These are phyloP conservation scores for Porites lutea DNA, from an alignment of 64 coral and sea anemone species.

Conservation along the genomic window DNA sequence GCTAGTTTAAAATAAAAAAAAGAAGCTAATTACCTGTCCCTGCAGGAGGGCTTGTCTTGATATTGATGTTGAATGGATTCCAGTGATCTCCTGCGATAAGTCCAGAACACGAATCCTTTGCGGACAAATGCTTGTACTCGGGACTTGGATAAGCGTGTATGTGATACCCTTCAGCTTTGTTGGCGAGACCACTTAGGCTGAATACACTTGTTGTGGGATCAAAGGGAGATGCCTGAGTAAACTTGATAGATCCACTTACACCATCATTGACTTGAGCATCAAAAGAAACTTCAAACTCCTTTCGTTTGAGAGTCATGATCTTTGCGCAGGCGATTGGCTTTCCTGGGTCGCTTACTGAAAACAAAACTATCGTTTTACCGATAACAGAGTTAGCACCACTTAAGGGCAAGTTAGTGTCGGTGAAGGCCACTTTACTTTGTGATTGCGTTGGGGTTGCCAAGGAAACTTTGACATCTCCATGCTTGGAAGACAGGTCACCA, in stretches of 20 bases:
- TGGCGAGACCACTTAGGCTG: constrained; percentile 45
- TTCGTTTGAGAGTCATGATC: constrained; percentile 42
- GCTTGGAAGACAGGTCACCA: constrained; percentile 71
- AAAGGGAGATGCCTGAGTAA: constrained; percentile 85
- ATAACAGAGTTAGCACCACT: constrained; percentile 39
- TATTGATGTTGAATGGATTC: constrained; percentile 79
- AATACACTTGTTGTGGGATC: constrained; percentile 59
- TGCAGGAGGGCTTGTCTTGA: constrained; percentile 65
- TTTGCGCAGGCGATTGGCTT: constrained; percentile 79
- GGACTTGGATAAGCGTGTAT: constrained; percentile 84
- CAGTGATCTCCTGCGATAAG: constrained; percentile 70
- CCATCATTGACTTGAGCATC: constrained; percentile 38
- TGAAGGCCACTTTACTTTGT: constrained; percentile 47
- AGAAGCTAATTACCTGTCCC: constrained; percentile 58
- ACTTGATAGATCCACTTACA: constrained; percentile 69
- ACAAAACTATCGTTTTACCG: constrained; percentile 67
- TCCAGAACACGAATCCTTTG: constrained; percentile 21
- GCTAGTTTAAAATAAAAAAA: not conserved
- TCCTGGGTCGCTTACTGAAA: not conserved
- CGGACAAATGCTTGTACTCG: constrained; percentile 40
- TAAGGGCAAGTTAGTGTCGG: constrained; percentile 72
- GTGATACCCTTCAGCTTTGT: constrained; percentile 74
- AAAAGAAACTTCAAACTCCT: constrained; percentile 68
- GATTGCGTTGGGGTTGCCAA: constrained; percentile 21
- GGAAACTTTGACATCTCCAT: constrained; percentile 35